phyloP scores from a whole-genome alignment of 2,797 vertebrate species.

The Pelodytes ibericus region DNA sequence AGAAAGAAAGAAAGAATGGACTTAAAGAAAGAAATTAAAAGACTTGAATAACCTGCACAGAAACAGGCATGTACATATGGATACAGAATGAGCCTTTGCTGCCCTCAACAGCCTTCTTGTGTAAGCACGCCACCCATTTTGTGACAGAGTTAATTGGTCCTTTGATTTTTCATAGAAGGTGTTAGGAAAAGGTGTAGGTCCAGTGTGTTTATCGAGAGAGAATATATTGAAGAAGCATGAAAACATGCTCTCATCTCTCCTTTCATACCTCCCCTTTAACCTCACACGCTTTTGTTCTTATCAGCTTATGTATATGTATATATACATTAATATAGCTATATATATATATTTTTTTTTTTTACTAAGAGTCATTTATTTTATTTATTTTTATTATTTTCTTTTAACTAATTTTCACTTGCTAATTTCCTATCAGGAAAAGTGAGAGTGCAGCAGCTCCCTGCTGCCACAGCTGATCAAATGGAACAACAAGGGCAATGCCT shows the following conservation, averaged over 20 bases:
- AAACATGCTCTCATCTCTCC: constrained; percentile 33
- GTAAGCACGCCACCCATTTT: constrained; percentile 87
- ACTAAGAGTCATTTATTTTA: constrained; percentile 67
- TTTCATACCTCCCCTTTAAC: constrained; percentile 48
- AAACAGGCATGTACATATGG: constrained; percentile 70
- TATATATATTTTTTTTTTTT: constrained; percentile 51
- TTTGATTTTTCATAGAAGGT: constrained; percentile 93
- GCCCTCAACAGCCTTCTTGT: constrained; percentile 86
- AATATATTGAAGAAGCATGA: constrained; percentile 57
- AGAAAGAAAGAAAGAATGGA: neutral
- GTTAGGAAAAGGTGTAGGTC: constrained; percentile 71
- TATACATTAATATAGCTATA: neutral
- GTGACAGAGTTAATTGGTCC: constrained; percentile 94
- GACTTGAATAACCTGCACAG: constrained; percentile 43
- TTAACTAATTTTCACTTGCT: constrained; percentile 76
- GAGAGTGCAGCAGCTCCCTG: constrained; percentile 80
- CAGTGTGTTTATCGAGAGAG: constrained; percentile 74
- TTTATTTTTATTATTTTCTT: constrained; percentile 39
- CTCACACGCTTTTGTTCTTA: constrained; percentile 55
- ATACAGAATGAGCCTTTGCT: constrained; percentile 76
- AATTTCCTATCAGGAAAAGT: constrained; percentile 72
- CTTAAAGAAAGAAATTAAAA: neutral
- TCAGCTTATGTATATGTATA: constrained; percentile 61
- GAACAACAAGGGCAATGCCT: constrained; percentile 93
- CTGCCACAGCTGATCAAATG: constrained; percentile 97